A percentile compares a stretch with the other conserved stretches of the same genome.
phyloP scores from a whole-genome alignment of 2,113 vertebrate species.

The Dendrocopos noguchii region DNA sequence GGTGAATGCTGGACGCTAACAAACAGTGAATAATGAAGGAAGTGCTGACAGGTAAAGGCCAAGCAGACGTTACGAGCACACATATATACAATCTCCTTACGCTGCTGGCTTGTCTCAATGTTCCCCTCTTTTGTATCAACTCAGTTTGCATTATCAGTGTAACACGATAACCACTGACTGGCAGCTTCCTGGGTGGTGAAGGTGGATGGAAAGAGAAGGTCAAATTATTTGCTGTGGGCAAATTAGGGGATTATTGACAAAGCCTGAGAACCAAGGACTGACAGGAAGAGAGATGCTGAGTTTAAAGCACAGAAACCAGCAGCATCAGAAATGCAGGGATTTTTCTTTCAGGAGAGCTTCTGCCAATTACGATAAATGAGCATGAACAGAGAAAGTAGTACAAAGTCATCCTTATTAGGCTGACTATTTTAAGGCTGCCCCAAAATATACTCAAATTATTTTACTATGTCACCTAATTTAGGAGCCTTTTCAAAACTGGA shows the following conservation, averaged over 20 bases:
- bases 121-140: not conserved
- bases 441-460: not conserved
- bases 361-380: not conserved
- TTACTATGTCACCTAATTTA: conserved; percentile 49
- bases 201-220: not conserved
- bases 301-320: not conserved
- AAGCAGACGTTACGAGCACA: not conserved
- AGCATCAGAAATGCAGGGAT: not conserved
- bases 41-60: not conserved
- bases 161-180: not conserved
- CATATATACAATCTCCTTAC: not conserved
- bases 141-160: not conserved
- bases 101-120: not conserved
- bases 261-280: not conserved
- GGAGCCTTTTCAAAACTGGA: not conserved
- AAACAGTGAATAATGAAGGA: not conserved
- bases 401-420: conserved; percentile 57
- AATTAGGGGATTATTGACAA: not conserved
- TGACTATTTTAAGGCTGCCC: conserved; percentile 57
- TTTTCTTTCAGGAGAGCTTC: not conserved
- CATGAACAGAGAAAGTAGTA: conserved; percentile 31
- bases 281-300: not conserved
- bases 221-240: not conserved
- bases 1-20: not conserved
- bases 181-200: not conserved